Percentiles rank a stretch among this genome's conserved stretches.
Conservation (phyloP, 2,113 vertebrate genomes). For the Lagenorhynchus albirostris region DNA sequence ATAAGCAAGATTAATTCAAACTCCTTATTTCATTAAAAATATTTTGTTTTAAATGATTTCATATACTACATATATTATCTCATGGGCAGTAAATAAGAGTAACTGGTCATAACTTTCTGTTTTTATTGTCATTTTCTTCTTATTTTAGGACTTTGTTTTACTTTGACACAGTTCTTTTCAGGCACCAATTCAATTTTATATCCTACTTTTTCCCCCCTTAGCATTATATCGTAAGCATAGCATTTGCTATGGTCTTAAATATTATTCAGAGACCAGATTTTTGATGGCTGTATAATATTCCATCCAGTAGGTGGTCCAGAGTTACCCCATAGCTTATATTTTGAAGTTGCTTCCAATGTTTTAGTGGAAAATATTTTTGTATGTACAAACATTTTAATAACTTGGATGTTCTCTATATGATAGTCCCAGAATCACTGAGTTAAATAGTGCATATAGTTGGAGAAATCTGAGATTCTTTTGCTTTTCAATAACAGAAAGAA, state of each 20-base stretch:
- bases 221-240: neutral
- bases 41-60: neutral
- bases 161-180: neutral
- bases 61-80: neutral
- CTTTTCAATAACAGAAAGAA: neutral
- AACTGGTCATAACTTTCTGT: neutral
- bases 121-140: neutral
- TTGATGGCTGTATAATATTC: neutral
- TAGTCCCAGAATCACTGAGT: neutral
- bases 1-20: neutral
- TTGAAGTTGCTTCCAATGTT: neutral
- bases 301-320: neutral
- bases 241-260: neutral
- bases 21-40: neutral
- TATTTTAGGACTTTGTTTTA: neutral
- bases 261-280: neutral
- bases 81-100: neutral
- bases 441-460: neutral
- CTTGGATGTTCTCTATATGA: neutral
- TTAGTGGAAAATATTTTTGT: neutral
- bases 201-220: neutral
- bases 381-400: neutral
- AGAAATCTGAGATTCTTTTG: neutral
- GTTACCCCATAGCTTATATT: neutral
- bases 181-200: neutral